These are phyloP conservation scores for Pygocentrus nattereri DNA, from an alignment of 2,797 vertebrate genomes.

Conservation along the genomic window DNA sequence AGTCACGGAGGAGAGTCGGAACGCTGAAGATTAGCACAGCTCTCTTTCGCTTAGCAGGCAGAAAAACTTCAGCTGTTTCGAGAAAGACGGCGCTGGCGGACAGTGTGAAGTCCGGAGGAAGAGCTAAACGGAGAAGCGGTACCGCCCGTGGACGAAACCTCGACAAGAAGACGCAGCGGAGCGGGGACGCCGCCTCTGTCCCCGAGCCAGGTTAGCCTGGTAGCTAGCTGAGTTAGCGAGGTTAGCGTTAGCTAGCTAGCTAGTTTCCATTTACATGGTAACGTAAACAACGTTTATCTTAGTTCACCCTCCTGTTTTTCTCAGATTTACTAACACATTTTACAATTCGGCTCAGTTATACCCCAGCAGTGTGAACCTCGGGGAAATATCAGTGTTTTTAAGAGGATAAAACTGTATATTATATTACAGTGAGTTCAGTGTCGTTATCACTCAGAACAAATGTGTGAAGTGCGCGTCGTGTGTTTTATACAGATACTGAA, in stretches of 20 bases:
- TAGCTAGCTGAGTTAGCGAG: neutral
- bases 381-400: too few species aligned
- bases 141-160: too few species aligned
- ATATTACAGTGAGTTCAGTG: too few species aligned
- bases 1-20: neutral
- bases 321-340: too few species aligned
- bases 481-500: too few species aligned
- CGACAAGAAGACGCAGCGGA: neutral
- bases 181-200: neutral
- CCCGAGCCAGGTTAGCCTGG: slow-evolving; percentile 2
- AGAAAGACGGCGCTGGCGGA: neutral
- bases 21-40: slow-evolving; percentile 6
- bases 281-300: neutral
- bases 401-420: too few species aligned
- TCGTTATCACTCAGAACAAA: too few species aligned
- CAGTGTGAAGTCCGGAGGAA: neutral
- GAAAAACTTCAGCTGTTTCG: neutral
- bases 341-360: too few species aligned
- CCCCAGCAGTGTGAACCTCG: too few species aligned
- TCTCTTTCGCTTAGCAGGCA: neutral
- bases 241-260: neutral
- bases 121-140: neutral
- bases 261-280: neutral
- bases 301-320: too few species aligned
- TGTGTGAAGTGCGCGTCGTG: too few species aligned